phyloP scores from a whole-genome alignment of 2,113 vertebrate species.

The Peromyscus californicus region DNA sequence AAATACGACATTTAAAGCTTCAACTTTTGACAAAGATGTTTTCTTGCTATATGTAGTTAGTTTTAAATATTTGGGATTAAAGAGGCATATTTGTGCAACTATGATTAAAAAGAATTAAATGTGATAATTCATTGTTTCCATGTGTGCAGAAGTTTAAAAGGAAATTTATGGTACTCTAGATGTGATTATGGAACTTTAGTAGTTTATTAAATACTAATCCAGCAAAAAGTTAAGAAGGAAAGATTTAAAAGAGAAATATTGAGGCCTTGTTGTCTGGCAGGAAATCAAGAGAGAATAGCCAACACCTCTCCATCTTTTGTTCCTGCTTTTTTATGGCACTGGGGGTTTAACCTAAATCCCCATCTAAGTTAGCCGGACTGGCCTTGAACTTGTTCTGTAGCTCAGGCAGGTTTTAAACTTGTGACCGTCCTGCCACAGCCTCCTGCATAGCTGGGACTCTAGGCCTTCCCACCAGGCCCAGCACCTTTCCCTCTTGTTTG shows the following conservation, averaged over 20 bases:
- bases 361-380: not conserved
- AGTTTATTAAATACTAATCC: constrained; percentile 42
- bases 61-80: constrained; percentile 64
- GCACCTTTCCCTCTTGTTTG: not conserved
- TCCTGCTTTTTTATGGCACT: not conserved
- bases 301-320: not conserved
- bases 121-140: constrained; percentile 46
- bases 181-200: constrained; percentile 32
- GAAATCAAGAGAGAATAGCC: not conserved
- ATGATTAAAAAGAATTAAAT: constrained; percentile 51
- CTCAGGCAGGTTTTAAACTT: not conserved
- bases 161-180: constrained; percentile 29
- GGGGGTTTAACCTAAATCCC: not conserved
- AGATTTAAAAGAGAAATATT: not conserved
- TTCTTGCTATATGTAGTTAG: constrained; percentile 50
- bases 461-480: not conserved
- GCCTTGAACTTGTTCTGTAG: not conserved
- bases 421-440: not conserved
- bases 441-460: not conserved
- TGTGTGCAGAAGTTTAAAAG: constrained; percentile 44
- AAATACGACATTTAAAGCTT: constrained; percentile 48
- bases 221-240: not conserved
- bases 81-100: constrained; percentile 59
- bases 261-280: not conserved
- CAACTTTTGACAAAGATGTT: constrained; percentile 53